Conservation (phyloP, 1,140 invertebrate genomes). For the Neodiprion lecontei region DNA sequence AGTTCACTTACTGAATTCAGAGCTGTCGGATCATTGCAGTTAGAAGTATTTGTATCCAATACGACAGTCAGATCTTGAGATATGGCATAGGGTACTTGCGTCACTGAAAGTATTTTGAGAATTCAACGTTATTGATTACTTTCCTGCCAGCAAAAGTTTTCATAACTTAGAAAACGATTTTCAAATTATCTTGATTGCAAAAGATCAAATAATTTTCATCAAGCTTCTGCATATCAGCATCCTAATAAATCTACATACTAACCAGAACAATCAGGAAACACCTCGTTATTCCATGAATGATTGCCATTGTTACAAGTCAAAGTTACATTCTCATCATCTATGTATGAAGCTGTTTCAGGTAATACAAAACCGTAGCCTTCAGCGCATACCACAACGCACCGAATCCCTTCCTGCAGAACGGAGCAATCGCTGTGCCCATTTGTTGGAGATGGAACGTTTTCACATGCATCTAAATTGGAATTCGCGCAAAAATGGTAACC, state of each 20-base stretch:
- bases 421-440: conserved; percentile 67
- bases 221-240: no score
- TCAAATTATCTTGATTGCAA: no score
- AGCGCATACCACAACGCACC: conserved; percentile 67
- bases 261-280: conserved; percentile 69
- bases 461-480: conserved; percentile 59
- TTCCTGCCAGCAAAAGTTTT: no score
- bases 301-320: conserved; percentile 43
- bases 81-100: conserved; percentile 47
- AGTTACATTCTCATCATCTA: conserved; percentile 31
- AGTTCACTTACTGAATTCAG: conserved; percentile 34
- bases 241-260: conserved; percentile 26
- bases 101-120: conserved; percentile 38
- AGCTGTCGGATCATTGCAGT: conserved; percentile 48
- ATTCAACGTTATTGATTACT: no score
- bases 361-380: conserved; percentile 68
- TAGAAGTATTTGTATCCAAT: conserved; percentile 36
- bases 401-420: conserved; percentile 54
- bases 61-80: conserved; percentile 52
- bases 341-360: conserved; percentile 28
- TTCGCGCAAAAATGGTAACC: no score
- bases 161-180: no score
- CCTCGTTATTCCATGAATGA: conserved; percentile 45
- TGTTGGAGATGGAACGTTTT: conserved; percentile 61
- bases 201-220: not conserved